Base-by-base conservation (phyloP, 2,113 vertebrate species). In the Argyrosomus japonicus region DNA sequence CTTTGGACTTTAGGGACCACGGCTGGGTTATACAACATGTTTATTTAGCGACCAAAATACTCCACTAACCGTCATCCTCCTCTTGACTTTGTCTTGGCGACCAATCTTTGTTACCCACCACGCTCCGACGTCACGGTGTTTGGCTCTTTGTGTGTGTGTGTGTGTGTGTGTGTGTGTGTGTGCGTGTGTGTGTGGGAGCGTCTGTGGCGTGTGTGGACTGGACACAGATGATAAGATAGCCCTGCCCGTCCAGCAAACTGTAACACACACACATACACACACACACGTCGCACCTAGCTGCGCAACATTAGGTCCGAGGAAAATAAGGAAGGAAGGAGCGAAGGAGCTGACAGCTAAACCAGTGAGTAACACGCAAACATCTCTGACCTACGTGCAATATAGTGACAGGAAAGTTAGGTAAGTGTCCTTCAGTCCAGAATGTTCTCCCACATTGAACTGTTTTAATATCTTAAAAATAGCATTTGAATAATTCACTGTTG, bases 151-250 rank as follows among this genome's bases (percentile, higher is more conserved):
- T 40, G 36, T 45, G 7, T 5, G 45, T 3, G 25, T 18, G 17
- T 51, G 10, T 21, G 65, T 13, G 15, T n/a, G 10, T 21, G 64
- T 18, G 17, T 51, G 10, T 21, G 65, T 13, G 15, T n/a, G 10
- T 21, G 64, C n/a, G 71, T 13, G 17, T n/a, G 17, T 29, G 65
- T 40, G 71, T 3, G 53, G 89, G 90, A 83, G 89, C 71, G 89
- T 78, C 84, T 1, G 54, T 29, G 57, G 68, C 79, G 68, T 60
- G 73, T 51, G 21, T 45, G 6, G 47, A 54, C 51, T 77, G 79
- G 73, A 12, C 54, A 0, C 23, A 6, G 5, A 8, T 9, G 90
- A 93, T 91, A 91, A 93, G 72, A 36, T 29, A 18, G 75, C 77
- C 79, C 73, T 69, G 77, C 83, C 84, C 77, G 27, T 10, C 1